Evolutionary conservation across 2,888 invertebrate genomes (phyloP), one percentile per base, ranked within the genome.

Genomic region (Torymus texanus): DNA sequence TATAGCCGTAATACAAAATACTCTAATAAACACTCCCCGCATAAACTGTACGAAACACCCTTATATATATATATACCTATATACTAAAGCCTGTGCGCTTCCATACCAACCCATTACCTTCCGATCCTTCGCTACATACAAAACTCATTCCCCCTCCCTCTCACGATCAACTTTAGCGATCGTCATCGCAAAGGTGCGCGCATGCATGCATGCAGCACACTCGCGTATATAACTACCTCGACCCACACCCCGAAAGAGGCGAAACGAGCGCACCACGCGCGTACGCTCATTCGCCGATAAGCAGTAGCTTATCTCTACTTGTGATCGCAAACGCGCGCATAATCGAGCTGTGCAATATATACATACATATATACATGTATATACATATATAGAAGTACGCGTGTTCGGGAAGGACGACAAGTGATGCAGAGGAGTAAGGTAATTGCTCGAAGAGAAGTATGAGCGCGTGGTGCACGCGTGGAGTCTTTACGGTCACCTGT

Each of bases 401-500:
- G 21, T 21, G 2, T 2, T 21, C 65, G 66, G 74, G 67, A 67
- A 75, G 75, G 75, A 76, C 75, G 75, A 76, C 68, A 76, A 66
- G 77, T 71, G 76, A 58, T 24, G 77, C 58, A 50, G 72, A 14
- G 62, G 70, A 58, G 21, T 2, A 21, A 53, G 71, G 61, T 78
- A 78, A 78, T 72, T 72, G 66, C 72, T 14, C 58, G 21, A 21
- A 41, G 29, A 41, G 41, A 41, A 41, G 41, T 41, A 41, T 41
- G 41, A 8, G 21, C 62, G 62, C 29, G 61, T 11, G 61, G 66
- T n/a, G 53, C 16, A 62, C 68, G 55, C 59, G 14, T 16, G 10
- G 11, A 16, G 53, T 56, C 29, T 75, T 67, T 82, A 72, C 82
- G 80, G 80, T 84, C 83, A 83, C 82, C 81, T 82, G 83, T 78